Evolutionary conservation across 2,113 vertebrate species (phyloP).

Genomic region (Bagarius yarrelli): DNA sequence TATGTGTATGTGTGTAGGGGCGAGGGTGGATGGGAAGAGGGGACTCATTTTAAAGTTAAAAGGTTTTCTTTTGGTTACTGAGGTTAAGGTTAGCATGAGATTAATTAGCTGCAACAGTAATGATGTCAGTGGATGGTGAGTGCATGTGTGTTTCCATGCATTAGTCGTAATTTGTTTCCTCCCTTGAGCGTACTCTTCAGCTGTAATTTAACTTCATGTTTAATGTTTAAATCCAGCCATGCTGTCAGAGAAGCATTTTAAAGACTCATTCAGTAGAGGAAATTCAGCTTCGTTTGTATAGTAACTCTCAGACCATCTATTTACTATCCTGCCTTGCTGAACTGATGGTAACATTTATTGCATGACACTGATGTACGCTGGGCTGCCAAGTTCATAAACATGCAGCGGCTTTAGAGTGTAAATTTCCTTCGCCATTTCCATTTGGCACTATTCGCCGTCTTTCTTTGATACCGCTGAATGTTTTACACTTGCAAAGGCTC

Average conservation of each 20-base stretch:
- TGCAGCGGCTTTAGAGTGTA: slow-evolving; percentile 23
- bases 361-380: slow-evolving; percentile 1
- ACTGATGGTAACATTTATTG: slow-evolving; percentile 15
- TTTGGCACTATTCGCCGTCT: neutral
- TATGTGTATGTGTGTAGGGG: slow-evolving; percentile 6
- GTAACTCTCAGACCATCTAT: slow-evolving; percentile 4
- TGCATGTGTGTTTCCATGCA: neutral
- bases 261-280: neutral
- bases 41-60: neutral
- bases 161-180: slow-evolving; percentile 2
- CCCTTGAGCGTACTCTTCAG: slow-evolving; percentile 21
- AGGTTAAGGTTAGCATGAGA: neutral
- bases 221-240: slow-evolving; percentile 2
- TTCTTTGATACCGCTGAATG: slow-evolving; percentile 15
- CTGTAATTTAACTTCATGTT: slow-evolving; percentile 14
- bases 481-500: slow-evolving; percentile 2
- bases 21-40: neutral
- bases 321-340: neutral
- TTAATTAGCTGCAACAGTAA: neutral
- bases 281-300: neutral
- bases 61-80: neutral
- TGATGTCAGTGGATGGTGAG: neutral
- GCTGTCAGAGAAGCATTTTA: slow-evolving; percentile 5
- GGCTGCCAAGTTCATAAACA: slow-evolving; percentile 22
- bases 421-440: slow-evolving; percentile 18